Evolutionary conservation across 2,113 vertebrate genomes (phyloP), one percentile per base, ranked within the genome.

Genomic region (Rhegmatorhina hoffmannsi): DNA sequence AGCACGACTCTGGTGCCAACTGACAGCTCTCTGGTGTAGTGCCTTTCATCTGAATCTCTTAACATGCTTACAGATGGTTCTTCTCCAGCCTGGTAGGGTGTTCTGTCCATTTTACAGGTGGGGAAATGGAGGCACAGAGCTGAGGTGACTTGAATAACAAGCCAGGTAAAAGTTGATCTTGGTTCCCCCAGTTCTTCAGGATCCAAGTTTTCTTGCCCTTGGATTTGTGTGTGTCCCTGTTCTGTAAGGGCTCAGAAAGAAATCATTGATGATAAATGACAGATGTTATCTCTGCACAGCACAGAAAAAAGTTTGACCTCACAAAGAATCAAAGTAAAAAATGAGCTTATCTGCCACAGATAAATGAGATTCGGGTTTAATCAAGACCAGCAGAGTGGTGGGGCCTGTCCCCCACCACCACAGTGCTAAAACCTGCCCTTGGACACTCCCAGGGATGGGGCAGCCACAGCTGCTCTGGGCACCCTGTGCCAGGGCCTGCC

Each of bases 11-110:
- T 34, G 3, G 14, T 76, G 53, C 79, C 46, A 12, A 33, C 33
- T 53, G 40, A 55, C 34, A 16, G 40, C 76, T 87, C 5, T 13
- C 62, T 40, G 52, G 53, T 13, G 23, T 87, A 92, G 95, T 96
- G 96, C 96, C 96, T 91, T 97, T 97, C 96, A 96, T 96, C 96
- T 95, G 89, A 95, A 95, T 29, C 33, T 94, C 94, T 97, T 92
- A 87, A 79, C 43, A 3, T 85, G 81, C 82, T 73, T 63, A 44
- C 87, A 79, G 40, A 49, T 19, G 62, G 2, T 17, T 67, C 73
- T 84, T 81, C 49, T 80, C n/a, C 28, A 56, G 49, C 2, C 77
- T 55, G 21, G 19, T 72, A 69, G 82, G 59, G n/a, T 62, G 29
- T 76, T 89, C 49, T 38, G 13, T 55, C 87, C 58, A 2, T 83